phyloP scores from a whole-genome alignment of 2,888 invertebrate species.

The Trichopoda pennipes region DNA sequence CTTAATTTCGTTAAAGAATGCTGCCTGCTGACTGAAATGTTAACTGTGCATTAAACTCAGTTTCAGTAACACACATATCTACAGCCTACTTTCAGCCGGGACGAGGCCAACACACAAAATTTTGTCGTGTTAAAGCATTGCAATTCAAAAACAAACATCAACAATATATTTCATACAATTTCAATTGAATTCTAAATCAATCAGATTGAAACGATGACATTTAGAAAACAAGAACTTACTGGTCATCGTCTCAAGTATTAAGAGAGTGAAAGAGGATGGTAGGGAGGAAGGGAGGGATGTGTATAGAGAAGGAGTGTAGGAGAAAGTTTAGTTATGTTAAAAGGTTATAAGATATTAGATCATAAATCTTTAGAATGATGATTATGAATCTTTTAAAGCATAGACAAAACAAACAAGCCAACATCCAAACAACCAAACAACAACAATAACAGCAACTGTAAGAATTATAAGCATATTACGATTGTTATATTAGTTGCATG shows the following conservation, averaged over 20 bases:
- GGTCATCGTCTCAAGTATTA: constrained; percentile 27
- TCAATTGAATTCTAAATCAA: constrained; percentile 81
- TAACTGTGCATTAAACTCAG: constrained; percentile 1
- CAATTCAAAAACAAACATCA: constrained; percentile 70
- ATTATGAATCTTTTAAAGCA: constrained; percentile 55
- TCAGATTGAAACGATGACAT: constrained; percentile 76
- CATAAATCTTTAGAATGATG: constrained; percentile 70
- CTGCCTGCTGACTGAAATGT: constrained; percentile 65
- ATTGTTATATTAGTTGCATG: constrained; percentile 32
- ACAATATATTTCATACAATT: constrained; percentile 78
- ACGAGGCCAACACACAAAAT: constrained; percentile 13
- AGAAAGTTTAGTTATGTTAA: constrained; percentile 6
- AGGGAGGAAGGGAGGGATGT: no score
- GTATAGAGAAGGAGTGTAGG: neutral
- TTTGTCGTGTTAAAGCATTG: neutral
- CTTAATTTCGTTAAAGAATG: constrained; percentile 75
- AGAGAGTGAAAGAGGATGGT: no score
- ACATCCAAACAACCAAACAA: no score
- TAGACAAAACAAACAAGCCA: constrained; percentile 47
- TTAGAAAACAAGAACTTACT: constrained; percentile 47
- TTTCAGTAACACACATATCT: neutral
- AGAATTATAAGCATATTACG: constrained; percentile 19
- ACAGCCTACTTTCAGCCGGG: constrained; percentile 16
- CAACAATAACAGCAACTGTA: constrained; percentile 12
- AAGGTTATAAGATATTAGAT: constrained; percentile 62